Conservation (phyloP, 2,888 invertebrate species). For the Morpho deidamia region DNA sequence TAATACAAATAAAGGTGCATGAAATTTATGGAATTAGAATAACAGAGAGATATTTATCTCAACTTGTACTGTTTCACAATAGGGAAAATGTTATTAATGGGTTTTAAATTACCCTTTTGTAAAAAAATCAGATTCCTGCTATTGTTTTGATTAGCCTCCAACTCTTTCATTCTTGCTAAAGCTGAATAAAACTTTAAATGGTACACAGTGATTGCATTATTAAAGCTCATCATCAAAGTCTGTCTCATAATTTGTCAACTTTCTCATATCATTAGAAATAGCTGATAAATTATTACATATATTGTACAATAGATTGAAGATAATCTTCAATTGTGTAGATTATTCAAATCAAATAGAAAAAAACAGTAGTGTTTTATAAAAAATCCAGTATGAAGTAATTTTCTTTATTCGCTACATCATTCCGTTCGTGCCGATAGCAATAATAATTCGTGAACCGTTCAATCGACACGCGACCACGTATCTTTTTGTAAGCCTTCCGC, state of each 20-base stretch:
- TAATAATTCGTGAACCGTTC: conserved; percentile 13
- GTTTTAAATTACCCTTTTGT: conserved; percentile 8
- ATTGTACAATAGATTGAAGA: too few relatives aligned
- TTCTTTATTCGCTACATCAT: conserved; percentile 7
- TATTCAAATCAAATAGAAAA: background rate
- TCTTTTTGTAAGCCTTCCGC: conserved; percentile 11
- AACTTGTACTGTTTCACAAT: background rate
- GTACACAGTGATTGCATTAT: too few relatives aligned
- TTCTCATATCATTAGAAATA: too few relatives aligned
- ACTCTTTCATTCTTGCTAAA: background rate
- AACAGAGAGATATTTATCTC: conserved; percentile 3
- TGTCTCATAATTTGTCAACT: too few relatives aligned
- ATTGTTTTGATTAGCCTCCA: background rate
- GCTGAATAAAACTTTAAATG: too few relatives aligned
- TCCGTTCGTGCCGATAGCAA: conserved; percentile 13
- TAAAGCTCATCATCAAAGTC: too few relatives aligned
- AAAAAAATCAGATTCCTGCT: conserved; percentile 3
- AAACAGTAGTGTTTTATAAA: background rate
- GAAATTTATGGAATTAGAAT: background rate
- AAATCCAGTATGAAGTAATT: conserved; percentile 10
- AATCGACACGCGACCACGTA: conserved; percentile 18
- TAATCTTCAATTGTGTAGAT: too few relatives aligned
- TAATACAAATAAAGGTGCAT: too few relatives aligned
- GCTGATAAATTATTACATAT: too few relatives aligned
- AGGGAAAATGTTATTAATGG: conserved; percentile 9